Evolutionary conservation across 2,888 invertebrate species (phyloP).

Genomic region (Rotaria sp.): DNA sequence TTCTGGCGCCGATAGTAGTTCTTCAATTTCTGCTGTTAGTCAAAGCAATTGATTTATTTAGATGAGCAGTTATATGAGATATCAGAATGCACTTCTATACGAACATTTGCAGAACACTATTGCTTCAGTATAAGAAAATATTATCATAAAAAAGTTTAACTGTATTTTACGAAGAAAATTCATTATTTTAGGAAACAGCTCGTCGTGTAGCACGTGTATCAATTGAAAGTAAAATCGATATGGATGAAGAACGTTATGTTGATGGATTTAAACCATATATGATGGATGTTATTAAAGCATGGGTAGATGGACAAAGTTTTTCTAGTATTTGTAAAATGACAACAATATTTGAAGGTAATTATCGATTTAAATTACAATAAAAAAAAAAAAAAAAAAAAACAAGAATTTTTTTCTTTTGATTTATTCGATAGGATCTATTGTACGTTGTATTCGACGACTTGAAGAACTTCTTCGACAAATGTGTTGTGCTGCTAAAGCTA

Average conservation of each 20-base stretch:
- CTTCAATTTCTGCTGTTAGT: no score
- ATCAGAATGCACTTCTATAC: no score
- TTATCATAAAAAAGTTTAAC: no score
- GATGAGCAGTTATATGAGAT: no score
- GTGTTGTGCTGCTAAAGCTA: slow-evolving; percentile 88
- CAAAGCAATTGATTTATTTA: no score
- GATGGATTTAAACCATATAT: slow-evolving; percentile 83
- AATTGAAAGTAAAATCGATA: slow-evolving; percentile 58
- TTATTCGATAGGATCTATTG: slow-evolving; percentile 57
- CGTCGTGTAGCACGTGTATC: slow-evolving; percentile 81
- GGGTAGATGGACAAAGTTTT: slow-evolving; percentile 88
- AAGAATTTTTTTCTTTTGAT: not conserved
- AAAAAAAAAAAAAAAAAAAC: not conserved
- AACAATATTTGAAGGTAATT: slow-evolving; percentile 80
- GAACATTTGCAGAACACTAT: no score
- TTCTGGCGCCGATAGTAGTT: no score
- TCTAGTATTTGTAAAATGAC: slow-evolving; percentile 87
- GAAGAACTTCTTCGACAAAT: slow-evolving; percentile 91
- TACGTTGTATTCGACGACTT: slow-evolving; percentile 83
- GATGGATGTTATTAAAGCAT: slow-evolving; percentile 91
- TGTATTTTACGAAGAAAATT: not conserved
- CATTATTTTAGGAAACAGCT: slow-evolving; percentile 37
- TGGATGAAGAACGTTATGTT: slow-evolving; percentile 85
- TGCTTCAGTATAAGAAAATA: no score
- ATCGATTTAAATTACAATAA: not conserved